Conservation (phyloP, 2,888 invertebrate genomes). For the Lithophane semibrunnea region DNA sequence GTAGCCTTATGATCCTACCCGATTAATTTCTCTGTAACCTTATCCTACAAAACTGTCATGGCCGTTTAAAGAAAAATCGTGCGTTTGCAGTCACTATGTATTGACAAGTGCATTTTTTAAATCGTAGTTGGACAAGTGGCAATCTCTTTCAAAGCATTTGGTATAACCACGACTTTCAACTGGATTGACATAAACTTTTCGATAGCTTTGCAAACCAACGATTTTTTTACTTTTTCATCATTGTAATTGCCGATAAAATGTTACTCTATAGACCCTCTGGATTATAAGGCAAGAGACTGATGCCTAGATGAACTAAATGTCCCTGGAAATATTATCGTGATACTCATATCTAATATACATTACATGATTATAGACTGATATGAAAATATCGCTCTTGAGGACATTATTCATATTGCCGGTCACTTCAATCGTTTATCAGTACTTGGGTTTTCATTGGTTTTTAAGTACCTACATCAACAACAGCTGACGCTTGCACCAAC, state of each 20-base stretch:
- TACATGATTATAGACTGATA: constrained; percentile 7
- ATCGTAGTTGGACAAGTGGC: neutral
- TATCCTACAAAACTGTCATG: neutral
- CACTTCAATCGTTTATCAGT: constrained; percentile 13
- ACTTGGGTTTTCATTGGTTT: neutral
- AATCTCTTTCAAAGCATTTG: neutral
- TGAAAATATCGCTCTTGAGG: constrained; percentile 16
- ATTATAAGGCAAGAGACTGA: neutral
- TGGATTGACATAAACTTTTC: neutral
- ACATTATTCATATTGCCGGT: neutral
- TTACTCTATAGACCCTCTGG: neutral
- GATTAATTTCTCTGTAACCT: constrained; percentile 2
- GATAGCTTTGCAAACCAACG: neutral
- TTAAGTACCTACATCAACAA: neutral
- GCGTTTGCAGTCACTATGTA: neutral
- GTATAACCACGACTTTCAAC: neutral
- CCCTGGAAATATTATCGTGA: constrained; percentile 1
- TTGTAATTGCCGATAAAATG: neutral
- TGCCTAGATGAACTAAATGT: neutral
- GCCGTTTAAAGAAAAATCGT: neutral
- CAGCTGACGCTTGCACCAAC: neutral
- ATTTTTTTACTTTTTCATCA: neutral
- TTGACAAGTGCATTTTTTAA: neutral
- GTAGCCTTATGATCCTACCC: neutral
- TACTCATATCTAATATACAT: neutral